These are phyloP conservation scores for Triplophysa bombifrons DNA, from an alignment of 2,797 vertebrate species.

Conservation along the genomic window DNA sequence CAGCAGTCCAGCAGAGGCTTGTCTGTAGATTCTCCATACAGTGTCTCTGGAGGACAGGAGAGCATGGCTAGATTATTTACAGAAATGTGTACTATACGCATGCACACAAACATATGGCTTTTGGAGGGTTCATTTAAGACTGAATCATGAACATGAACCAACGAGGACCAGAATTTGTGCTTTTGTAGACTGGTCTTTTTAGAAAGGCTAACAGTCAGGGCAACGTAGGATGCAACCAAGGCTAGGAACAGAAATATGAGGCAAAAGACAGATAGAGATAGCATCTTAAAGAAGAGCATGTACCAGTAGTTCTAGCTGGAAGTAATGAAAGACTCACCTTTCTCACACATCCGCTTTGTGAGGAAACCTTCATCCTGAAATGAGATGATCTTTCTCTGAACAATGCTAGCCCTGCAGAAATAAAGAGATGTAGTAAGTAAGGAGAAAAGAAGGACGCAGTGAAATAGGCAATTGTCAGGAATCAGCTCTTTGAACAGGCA, in stretches of 20 bases:
- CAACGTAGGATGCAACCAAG: neutral
- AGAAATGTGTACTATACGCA: conserved; percentile 25
- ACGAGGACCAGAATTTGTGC: neutral
- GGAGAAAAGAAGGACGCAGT: neutral
- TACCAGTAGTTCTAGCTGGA: conserved; percentile 25
- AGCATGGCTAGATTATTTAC: conserved; percentile 1
- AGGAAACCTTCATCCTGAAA: conserved; percentile 96
- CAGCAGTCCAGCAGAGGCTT: conserved; percentile 88
- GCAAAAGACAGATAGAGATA: neutral
- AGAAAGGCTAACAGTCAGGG: conserved; percentile 2
- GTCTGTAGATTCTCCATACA: conserved; percentile 79
- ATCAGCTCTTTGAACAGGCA: conserved; percentile 37
- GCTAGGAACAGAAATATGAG: neutral
- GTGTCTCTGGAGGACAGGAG: conserved; percentile 69
- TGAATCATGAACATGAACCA: neutral
- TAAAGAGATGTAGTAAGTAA: neutral
- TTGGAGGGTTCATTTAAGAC: neutral
- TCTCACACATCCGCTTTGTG: conserved; percentile 93
- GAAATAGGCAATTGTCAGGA: conserved; percentile 13
- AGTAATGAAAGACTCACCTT: conserved; percentile 78
- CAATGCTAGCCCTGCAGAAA: conserved; percentile 87
- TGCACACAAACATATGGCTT: neutral
- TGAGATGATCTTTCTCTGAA: conserved; percentile 95
- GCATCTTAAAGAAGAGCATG: conserved; percentile 18
- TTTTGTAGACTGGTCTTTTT: neutral